Evolutionary conservation across 2,113 vertebrate species (phyloP).

Genomic region (Ammospiza nelsoni): DNA sequence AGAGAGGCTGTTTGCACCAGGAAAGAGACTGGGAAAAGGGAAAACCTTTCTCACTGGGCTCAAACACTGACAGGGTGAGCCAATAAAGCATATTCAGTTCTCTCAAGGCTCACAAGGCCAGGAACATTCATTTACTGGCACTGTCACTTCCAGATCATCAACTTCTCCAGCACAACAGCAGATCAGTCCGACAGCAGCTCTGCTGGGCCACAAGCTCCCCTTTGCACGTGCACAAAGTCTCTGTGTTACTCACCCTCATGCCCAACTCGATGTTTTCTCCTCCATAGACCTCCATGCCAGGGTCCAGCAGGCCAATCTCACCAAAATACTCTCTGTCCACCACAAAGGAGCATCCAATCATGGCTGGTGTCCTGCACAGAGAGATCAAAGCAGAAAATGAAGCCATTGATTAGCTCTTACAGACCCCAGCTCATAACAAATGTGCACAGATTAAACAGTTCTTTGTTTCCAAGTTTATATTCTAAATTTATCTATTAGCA

Average conservation of each 20-base stretch:
- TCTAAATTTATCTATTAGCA: neutral
- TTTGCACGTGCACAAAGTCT: neutral
- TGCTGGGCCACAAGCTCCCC: neutral
- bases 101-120: neutral
- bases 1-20: neutral
- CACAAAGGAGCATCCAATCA: slow-evolving; percentile 98
- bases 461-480: neutral
- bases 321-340: slow-evolving; percentile 96
- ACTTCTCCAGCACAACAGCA: neutral
- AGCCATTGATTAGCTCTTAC: neutral
- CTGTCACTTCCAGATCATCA: neutral
- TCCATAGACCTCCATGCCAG: slow-evolving; percentile 98
- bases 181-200: neutral
- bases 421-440: neutral
- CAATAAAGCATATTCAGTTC: neutral
- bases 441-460: neutral
- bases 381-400: neutral
- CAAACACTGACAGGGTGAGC: neutral
- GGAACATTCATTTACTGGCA: neutral
- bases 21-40: neutral
- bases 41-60: neutral
- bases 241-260: slow-evolving; percentile 88
- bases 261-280: slow-evolving; percentile 97
- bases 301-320: slow-evolving; percentile 94
- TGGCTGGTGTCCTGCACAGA: slow-evolving; percentile 89